Conservation (phyloP, 2,113 vertebrate species). For the Misgurnus anguillicaudatus region DNA sequence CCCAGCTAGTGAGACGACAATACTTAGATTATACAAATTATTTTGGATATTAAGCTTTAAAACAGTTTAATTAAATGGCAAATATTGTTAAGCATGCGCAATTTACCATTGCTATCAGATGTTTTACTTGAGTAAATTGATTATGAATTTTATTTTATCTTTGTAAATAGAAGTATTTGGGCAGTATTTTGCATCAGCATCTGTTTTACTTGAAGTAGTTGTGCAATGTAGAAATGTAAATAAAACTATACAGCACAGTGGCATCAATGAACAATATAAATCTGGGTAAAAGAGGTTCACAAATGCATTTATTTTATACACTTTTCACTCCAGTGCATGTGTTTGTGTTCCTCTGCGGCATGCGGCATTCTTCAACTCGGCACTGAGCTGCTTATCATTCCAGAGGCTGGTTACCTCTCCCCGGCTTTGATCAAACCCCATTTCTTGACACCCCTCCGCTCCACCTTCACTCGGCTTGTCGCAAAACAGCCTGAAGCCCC, state of each 20-base stretch:
- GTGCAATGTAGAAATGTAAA: too few species aligned
- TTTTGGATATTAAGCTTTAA: background rate
- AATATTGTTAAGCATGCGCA: too few species aligned
- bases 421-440: conserved; percentile 44
- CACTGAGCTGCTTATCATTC: conserved; percentile 32
- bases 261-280: background rate
- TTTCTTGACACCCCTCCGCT: background rate
- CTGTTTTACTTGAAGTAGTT: too few species aligned
- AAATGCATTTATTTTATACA: conserved; percentile 22
- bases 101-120: too few species aligned
- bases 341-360: conserved; percentile 30
- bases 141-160: too few species aligned
- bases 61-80: background rate
- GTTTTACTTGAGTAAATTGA: background rate
- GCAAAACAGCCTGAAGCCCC: background rate
- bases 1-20: too few species aligned
- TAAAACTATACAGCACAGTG: background rate
- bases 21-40: background rate
- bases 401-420: conserved; percentile 14
- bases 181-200: too few species aligned
- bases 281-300: background rate
- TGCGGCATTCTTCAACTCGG: background rate
- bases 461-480: conserved; percentile 1
- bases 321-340: background rate
- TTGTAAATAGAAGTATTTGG: too few species aligned